These are phyloP conservation scores for Neosilurus mollespiculum DNA, from an alignment of 2,797 vertebrate genomes.

Conservation along the genomic window DNA sequence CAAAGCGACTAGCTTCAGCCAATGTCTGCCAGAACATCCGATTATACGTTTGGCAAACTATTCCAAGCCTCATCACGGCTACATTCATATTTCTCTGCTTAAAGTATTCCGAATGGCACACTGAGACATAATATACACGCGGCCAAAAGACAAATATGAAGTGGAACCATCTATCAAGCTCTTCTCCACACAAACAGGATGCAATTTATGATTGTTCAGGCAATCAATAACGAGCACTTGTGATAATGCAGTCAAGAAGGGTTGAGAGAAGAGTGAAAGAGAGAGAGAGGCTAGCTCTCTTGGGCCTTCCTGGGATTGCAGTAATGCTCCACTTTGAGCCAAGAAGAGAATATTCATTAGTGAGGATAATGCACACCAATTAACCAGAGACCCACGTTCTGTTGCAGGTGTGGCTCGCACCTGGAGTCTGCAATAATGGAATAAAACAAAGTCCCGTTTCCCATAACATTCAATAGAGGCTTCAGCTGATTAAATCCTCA, in stretches of 20 bases:
- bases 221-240: conserved; percentile 56
- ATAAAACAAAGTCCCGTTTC: not conserved
- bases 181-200: conserved; percentile 40
- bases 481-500: conserved; percentile 56
- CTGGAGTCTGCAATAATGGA: conserved; percentile 63
- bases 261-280: conserved; percentile 62
- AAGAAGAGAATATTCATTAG: conserved; percentile 76
- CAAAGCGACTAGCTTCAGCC: not conserved
- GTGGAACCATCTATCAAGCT: conserved; percentile 28
- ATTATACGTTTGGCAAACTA: conserved; percentile 11
- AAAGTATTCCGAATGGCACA: conserved; percentile 8
- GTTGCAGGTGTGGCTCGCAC: conserved; percentile 72
- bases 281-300: conserved; percentile 69
- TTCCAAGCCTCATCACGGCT: not conserved
- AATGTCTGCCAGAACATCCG: not conserved
- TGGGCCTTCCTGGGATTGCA: conserved; percentile 60
- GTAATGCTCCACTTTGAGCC: conserved; percentile 76
- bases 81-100: conserved; percentile 13
- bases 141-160: conserved; percentile 2
- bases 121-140: conserved; percentile 1
- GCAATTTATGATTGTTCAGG: conserved; percentile 47
- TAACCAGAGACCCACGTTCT: conserved; percentile 62
- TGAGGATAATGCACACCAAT: conserved; percentile 72
- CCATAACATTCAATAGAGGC: not conserved
- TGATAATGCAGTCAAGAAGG: conserved; percentile 51